Evolutionary conservation across 2,113 vertebrate species (phyloP), one percentile per base, ranked within the genome.

Genomic region (Crotophaga sulcirostris): DNA sequence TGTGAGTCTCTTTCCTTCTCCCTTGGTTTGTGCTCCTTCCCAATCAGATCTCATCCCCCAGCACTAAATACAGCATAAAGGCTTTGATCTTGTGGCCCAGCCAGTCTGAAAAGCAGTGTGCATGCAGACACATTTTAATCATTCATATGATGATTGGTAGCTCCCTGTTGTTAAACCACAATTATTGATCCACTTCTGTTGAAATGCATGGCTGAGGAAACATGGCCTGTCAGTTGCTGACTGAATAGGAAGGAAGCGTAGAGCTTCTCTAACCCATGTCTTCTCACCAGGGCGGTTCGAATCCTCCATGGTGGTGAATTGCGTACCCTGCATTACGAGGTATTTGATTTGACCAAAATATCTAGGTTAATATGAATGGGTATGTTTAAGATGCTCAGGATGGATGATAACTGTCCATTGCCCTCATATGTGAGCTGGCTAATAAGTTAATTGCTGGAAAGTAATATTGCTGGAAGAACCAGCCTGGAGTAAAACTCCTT

Each of bases 101-200:
- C n/a, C 93, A 93, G 81, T 94, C 92, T 96, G 82, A 94, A 97
- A 96, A 84, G 66, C 84, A 91, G 62, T 90, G 77, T 91, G 93
- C 73, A 92, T 10, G 6, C 82, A 96, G 93, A 92, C 90, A 75
- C 82, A 36, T 97, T 98, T 97, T 97, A 96, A 91, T 97, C 97
- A 97, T 95, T 97, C 93, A 23, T 96, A 94, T 40, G 74, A 93
- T 97, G 96, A 97, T 97, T 96, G 96, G 94, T 84, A 86, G 89
- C 96, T 97, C 97, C 88, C 88, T 96, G 93, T 96, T 97, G 96
- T 97, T 97, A 97, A 97, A 98, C 96, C 93, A 95, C 96, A 94
- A 47, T 96, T 98, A 98, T 97, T 96, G 97, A 98, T 98, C 96
- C 92, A 91, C 96, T 92, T 88, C 93, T 69, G 63, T 92, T 96